A percentile compares a stretch with the other conserved stretches of the same genome.
Evolutionary conservation across 2,113 vertebrate genomes (phyloP).

Genomic region (Carlito syrichta): DNA sequence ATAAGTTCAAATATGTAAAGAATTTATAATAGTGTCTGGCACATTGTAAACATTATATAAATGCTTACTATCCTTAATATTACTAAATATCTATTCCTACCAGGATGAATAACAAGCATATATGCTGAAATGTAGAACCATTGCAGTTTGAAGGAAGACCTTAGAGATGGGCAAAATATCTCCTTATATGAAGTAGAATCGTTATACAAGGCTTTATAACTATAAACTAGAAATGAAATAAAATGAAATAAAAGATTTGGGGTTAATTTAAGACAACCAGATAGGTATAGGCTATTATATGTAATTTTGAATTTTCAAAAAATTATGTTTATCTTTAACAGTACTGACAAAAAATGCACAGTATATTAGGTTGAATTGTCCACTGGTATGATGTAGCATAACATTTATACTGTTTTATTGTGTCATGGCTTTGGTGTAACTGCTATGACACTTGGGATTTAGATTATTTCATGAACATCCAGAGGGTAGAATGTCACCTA

Average conservation of each 20-base stretch:
- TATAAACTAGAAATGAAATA: neutral
- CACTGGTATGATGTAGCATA: neutral
- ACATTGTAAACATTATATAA: neutral
- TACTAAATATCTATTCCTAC: neutral
- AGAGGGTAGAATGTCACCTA: constrained; percentile 57
- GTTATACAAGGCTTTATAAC: neutral
- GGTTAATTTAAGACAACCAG: neutral
- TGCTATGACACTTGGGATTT: constrained; percentile 39
- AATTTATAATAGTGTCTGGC: neutral
- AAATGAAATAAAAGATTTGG: neutral
- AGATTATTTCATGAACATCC: constrained; percentile 49
- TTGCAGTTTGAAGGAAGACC: neutral
- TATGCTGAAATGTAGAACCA: neutral
- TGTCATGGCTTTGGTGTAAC: constrained; percentile 34
- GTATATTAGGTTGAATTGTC: neutral
- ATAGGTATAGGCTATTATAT: neutral
- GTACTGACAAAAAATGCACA: neutral
- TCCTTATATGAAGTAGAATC: neutral
- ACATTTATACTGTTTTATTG: neutral
- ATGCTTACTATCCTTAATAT: neutral
- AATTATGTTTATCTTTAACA: neutral
- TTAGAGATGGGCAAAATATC: neutral
- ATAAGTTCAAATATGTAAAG: neutral
- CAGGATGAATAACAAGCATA: neutral
- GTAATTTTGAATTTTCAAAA: neutral